Evolutionary conservation across 2,888 invertebrate genomes (phyloP).

Genomic region (Cantharis lateralis): DNA sequence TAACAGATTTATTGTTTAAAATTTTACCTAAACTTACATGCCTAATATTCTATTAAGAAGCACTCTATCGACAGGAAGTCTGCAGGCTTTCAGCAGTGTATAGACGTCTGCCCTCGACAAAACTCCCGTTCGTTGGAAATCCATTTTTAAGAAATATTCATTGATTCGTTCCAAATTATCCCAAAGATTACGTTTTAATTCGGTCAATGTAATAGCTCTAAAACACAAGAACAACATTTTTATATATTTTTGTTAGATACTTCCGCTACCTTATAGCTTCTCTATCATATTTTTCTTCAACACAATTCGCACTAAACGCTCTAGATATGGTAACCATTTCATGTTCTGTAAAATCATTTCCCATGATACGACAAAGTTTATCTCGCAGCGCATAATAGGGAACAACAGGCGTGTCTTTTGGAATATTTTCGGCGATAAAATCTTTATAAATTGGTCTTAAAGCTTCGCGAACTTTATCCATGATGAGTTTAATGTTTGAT

Average conservation of each 20-base stretch:
- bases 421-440: constrained; percentile 73
- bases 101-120: constrained; percentile 65
- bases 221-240: not conserved
- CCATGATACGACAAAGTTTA: constrained; percentile 69
- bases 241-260: not conserved
- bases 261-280: constrained; percentile 53
- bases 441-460: constrained; percentile 74
- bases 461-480: constrained; percentile 74
- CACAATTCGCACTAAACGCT: constrained; percentile 68
- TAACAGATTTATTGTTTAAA: not conserved
- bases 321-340: constrained; percentile 79
- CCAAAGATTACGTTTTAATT: constrained; percentile 74
- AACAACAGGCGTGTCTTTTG: constrained; percentile 50
- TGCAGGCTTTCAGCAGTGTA: constrained; percentile 69
- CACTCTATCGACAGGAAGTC: constrained; percentile 71
- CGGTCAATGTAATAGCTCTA: constrained; percentile 74
- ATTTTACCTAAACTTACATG: constrained; percentile 58
- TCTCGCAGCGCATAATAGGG: constrained; percentile 58
- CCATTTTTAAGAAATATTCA: constrained; percentile 64
- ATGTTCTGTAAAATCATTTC: constrained; percentile 74
- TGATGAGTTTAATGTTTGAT: constrained; percentile 71
- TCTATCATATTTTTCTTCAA: constrained; percentile 55
- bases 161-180: constrained; percentile 67
- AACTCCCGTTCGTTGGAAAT: constrained; percentile 62
- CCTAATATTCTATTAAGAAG: constrained; percentile 72